phyloP scores from a whole-genome alignment of 2,113 vertebrate genomes.

The Crypturellus undulatus region DNA sequence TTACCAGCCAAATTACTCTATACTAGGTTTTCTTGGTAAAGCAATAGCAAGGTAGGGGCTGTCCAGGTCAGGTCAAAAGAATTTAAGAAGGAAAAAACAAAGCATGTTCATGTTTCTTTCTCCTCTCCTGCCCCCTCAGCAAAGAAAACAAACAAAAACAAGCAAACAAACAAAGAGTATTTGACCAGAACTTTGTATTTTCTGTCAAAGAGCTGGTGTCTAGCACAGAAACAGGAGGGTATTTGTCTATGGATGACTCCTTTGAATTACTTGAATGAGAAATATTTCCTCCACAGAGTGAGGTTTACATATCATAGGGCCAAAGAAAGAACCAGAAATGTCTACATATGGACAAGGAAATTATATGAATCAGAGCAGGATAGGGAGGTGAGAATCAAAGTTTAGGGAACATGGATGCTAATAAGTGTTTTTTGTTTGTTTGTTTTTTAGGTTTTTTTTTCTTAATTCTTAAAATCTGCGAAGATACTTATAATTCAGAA shows the following conservation, averaged over 20 bases:
- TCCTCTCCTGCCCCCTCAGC: too few species aligned
- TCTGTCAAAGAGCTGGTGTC: neutral
- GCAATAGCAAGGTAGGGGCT: neutral
- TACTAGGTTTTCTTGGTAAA: neutral
- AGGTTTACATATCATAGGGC: too few species aligned
- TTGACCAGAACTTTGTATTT: neutral
- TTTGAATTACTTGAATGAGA: neutral
- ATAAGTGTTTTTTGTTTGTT: neutral
- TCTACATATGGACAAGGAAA: neutral
- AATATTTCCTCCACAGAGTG: accelerated
- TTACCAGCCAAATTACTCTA: neutral
- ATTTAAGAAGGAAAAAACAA: neutral
- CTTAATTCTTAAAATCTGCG: neutral
- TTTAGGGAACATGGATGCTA: neutral
- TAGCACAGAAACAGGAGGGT: neutral
- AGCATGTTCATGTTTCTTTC: neutral
- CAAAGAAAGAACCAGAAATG: neutral
- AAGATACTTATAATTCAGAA: neutral
- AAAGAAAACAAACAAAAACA: too few species aligned
- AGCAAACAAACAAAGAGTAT: neutral
- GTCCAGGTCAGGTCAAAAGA: neutral
- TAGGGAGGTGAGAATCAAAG: neutral
- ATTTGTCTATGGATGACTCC: neutral
- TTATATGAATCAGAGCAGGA: neutral
- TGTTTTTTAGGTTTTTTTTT: neutral